Percentiles rank a stretch among this genome's conserved stretches.
phyloP scores from a whole-genome alignment of 2,888 invertebrate species.

The Cataglyphis altisquamis region DNA sequence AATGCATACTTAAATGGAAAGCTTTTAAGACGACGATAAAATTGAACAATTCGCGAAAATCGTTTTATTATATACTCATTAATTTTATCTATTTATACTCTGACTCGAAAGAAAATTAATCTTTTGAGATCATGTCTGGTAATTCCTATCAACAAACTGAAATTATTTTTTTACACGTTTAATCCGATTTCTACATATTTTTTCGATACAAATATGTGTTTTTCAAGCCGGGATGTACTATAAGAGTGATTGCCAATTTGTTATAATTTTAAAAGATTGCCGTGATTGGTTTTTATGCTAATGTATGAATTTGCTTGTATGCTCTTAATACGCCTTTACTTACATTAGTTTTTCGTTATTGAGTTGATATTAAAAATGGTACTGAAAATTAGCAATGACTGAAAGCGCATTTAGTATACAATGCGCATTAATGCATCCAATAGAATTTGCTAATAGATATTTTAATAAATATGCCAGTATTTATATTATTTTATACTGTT shows the following conservation, averaged over 20 bases:
- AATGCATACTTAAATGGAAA: slow-evolving; percentile 54
- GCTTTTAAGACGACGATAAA: slow-evolving; percentile 38
- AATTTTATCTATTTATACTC: background rate
- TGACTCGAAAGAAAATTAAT: background rate
- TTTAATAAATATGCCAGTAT: slow-evolving; percentile 48
- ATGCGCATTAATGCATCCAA: too few relatives aligned
- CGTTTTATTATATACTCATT: background rate
- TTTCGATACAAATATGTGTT: background rate
- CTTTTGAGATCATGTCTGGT: background rate
- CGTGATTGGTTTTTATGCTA: background rate
- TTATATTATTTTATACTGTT: slow-evolving; percentile 15
- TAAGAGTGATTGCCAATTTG: background rate
- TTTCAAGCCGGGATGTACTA: background rate
- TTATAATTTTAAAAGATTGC: slow-evolving; percentile 19
- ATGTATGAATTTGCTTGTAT: too few relatives aligned
- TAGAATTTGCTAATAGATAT: background rate
- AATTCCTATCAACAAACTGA: background rate
- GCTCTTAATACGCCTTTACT: too few relatives aligned
- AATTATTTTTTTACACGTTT: background rate
- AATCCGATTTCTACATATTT: slow-evolving; percentile 6
- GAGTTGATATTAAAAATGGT: too few relatives aligned
- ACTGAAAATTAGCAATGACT: too few relatives aligned
- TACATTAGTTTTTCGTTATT: too few relatives aligned
- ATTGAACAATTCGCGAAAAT: slow-evolving; percentile 10
- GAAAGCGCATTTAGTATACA: too few relatives aligned